A percentile compares a stretch with the other conserved stretches of the same genome.
Evolutionary conservation across 2,888 invertebrate genomes (phyloP).

Genomic region (Ligdia adustata): DNA sequence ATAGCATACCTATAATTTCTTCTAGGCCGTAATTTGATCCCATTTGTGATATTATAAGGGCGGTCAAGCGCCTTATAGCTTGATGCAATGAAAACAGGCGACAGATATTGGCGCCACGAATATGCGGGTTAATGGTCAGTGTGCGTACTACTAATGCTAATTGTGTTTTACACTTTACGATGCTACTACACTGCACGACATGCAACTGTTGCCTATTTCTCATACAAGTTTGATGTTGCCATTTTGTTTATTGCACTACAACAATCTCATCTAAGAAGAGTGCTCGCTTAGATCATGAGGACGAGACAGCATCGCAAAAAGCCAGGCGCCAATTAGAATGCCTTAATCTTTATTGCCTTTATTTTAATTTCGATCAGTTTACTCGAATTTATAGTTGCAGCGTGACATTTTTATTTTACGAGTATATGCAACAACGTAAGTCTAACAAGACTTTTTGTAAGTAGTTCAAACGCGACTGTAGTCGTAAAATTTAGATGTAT

Average conservation of each 20-base stretch:
- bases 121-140: constrained; percentile 69
- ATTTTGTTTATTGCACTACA: constrained; percentile 8
- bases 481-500: constrained; percentile 23
- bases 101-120: constrained; percentile 64
- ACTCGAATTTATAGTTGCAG: constrained; percentile 6
- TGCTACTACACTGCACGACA: constrained; percentile 24
- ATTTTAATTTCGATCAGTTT: background rate
- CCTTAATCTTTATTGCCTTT: background rate
- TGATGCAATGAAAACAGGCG: constrained; percentile 55
- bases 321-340: background rate
- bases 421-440: constrained; percentile 11
- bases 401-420: constrained; percentile 11
- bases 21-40: too few species aligned
- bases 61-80: constrained; percentile 39
- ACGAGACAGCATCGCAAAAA: background rate
- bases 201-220: constrained; percentile 43
- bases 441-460: constrained; percentile 8
- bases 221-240: constrained; percentile 33
- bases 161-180: constrained; percentile 39
- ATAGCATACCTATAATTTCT: too few species aligned
- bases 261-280: constrained; percentile 4
- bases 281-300: constrained; percentile 1
- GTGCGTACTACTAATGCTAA: constrained; percentile 35
- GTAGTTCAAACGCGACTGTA: constrained; percentile 11
- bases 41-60: too few species aligned